A percentile compares a stretch with the other conserved stretches of the same genome.
Conservation (phyloP, 2,113 vertebrate genomes). For the Machaerirhynchus nigripectus region DNA sequence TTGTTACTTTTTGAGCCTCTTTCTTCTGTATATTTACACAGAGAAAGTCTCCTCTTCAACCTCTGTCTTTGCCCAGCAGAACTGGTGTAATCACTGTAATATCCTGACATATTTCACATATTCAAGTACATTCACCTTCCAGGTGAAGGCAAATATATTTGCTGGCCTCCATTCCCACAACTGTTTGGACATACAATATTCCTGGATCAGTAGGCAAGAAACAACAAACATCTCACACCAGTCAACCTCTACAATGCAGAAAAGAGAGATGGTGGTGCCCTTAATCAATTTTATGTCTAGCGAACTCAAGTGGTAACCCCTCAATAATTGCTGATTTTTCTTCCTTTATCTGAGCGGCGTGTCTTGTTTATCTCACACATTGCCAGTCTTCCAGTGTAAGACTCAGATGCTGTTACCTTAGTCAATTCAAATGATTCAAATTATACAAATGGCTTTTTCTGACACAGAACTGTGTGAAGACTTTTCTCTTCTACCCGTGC, state of each 20-base stretch:
- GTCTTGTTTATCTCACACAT: background rate
- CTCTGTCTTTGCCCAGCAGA: background rate
- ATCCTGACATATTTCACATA: background rate
- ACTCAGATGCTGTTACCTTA: background rate
- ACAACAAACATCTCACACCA: background rate
- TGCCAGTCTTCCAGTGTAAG: background rate
- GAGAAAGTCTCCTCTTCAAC: background rate
- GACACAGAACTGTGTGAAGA: background rate
- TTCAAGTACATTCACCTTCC: background rate
- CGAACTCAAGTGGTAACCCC: background rate
- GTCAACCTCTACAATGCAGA: background rate
- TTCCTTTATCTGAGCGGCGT: background rate
- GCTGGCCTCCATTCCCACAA: background rate
- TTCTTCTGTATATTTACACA: background rate
- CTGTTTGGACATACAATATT: background rate
- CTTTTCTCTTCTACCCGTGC: background rate
- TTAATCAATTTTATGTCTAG: background rate
- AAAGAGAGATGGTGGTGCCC: background rate
- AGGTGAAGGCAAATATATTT: background rate
- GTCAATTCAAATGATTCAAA: background rate
- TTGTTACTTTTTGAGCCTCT: background rate
- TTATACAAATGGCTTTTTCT: background rate
- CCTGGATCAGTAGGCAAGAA: background rate
- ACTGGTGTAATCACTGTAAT: background rate
- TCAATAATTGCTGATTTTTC: background rate